A percentile compares a stretch with the other conserved stretches of the same genome.
phyloP scores from a whole-genome alignment of 2,797 vertebrate species.

The Halcyon badia region DNA sequence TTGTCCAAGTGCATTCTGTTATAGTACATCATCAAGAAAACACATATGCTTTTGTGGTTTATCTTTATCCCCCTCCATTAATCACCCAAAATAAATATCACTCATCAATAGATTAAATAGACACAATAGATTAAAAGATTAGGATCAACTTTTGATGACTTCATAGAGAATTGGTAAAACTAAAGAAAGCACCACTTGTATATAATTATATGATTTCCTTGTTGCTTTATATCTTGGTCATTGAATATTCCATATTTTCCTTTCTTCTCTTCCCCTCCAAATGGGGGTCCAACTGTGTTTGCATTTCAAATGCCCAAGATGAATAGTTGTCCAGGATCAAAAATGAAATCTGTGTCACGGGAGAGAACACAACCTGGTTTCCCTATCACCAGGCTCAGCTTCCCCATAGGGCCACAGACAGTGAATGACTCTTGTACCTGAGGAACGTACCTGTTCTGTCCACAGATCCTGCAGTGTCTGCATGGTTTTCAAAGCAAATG shows the following conservation, averaged over 20 bases:
- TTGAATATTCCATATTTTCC: neutral
- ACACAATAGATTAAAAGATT: neutral
- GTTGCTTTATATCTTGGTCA: neutral
- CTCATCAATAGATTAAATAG: neutral
- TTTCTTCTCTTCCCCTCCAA: fast-evolving
- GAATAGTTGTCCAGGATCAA: neutral
- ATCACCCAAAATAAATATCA: neutral
- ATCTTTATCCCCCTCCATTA: neutral
- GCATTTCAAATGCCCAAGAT: neutral
- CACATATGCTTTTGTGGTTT: neutral
- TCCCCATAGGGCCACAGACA: neutral
- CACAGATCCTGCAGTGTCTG: neutral
- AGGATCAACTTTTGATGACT: neutral
- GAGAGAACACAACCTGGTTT: neutral
- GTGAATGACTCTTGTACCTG: neutral
- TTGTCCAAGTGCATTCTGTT: neutral
- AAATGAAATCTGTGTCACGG: neutral
- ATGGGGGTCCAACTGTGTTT: neutral
- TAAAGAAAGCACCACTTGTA: neutral
- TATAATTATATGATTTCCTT: neutral
- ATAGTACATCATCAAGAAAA: neutral
- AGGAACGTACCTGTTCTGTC: neutral
- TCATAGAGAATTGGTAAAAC: neutral
- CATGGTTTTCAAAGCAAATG: neutral
- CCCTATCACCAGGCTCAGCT: neutral